Base-by-base conservation (phyloP, 2,888 invertebrate species). In the Mesorhabditis spiculigera region DNA sequence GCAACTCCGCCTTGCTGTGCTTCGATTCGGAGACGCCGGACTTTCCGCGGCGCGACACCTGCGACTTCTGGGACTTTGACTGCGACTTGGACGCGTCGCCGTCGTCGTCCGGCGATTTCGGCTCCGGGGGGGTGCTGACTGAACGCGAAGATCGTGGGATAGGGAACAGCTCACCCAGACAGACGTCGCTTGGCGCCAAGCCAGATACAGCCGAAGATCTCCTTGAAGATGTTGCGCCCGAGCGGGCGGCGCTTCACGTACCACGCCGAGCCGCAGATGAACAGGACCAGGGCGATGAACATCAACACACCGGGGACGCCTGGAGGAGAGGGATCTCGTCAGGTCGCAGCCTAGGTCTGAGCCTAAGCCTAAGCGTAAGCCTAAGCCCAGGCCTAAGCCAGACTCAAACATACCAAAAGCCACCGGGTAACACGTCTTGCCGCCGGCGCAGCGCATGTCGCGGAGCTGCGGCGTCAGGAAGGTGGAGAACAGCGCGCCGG, bases 401-500 rank as follows among this genome's bases (percentile, higher is more conserved):
- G 28, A 28, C 28, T 50, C 58, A 50, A 50, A 50, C 58, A 50
- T n/a, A 50, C 58, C 58, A 50, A 50, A 50, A 50, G 58, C 58
- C 58, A 50, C 8, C 1, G 58, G 58, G n/a, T 50, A 50, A 3
- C 58, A 50, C 3, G 58, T 50, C n/a, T 10, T 50, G 8, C 10
- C 8, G n/a, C 58, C 58, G n/a, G 58, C 58, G 58, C 58, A 50
- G n/a, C 10, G n/a, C 8, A 50, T 50, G n/a, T 50, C 58, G 58
- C 58, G 90, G 28, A 96, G 88, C 68, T 94, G 90, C 0, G 96
- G 96, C 0, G 95, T 94, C 3, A 95, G 85, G 76, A 93, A 91
- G 0, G 93, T 94, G 0, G 95, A 94, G 69, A 95, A 89, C 74
- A 94, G 90, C 78, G 93, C 93, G 13, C 95, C 95, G 58, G 88